Evolutionary conservation across 2,113 vertebrate species (phyloP).

Genomic region (Maccullochella peelii): DNA sequence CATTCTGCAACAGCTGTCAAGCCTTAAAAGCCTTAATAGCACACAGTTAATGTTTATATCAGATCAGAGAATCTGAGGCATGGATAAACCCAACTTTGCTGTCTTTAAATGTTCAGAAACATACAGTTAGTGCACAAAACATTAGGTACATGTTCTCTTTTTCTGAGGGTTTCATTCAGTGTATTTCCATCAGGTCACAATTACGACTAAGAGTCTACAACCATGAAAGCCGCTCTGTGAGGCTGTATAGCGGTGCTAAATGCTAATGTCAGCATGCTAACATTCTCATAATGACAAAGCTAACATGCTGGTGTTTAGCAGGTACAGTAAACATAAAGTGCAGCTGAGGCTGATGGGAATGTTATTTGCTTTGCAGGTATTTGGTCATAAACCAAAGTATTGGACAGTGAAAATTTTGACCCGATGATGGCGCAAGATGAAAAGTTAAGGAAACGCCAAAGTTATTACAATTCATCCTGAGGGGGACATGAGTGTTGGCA

Average conservation of each 20-base stretch:
- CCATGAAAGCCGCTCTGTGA: background rate
- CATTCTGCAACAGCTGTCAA: slow-evolving; percentile 21
- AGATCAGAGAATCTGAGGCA: background rate
- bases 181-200: background rate
- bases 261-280: background rate
- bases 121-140: background rate
- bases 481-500: background rate
- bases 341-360: background rate
- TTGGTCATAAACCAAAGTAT: background rate
- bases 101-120: background rate
- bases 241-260: background rate
- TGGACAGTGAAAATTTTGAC: background rate
- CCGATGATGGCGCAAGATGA: background rate
- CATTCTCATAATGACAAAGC: background rate
- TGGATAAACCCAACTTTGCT: no score
- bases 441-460: no score
- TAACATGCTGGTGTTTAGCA: background rate
- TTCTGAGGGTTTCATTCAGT: background rate
- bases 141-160: background rate
- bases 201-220: background rate
- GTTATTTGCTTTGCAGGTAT: background rate
- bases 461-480: background rate
- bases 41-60: background rate
- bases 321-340: background rate
- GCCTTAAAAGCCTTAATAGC: background rate